Conservation (phyloP, 1,140 invertebrate genomes). For the Trichonephila clavata region DNA sequence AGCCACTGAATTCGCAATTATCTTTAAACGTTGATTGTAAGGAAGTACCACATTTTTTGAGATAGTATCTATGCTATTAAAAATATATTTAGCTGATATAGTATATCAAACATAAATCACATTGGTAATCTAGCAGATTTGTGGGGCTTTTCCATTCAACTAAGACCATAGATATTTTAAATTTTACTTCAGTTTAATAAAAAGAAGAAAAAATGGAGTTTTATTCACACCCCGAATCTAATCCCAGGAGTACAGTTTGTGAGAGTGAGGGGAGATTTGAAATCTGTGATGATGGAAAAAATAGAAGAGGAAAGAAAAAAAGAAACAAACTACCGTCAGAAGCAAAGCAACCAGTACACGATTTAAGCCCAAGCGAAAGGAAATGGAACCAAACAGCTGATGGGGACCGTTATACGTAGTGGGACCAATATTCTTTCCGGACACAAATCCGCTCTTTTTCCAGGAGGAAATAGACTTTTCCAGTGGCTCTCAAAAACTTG, state of each 20-base stretch:
- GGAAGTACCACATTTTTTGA: too few relatives aligned
- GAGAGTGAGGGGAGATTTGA: background rate
- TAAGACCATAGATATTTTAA: background rate
- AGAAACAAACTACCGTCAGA: conserved; percentile 19
- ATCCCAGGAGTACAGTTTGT: conserved; percentile 49
- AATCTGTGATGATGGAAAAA: background rate
- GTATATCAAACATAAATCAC: too few relatives aligned
- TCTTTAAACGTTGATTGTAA: too few relatives aligned
- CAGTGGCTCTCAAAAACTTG: background rate
- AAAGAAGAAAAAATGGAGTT: background rate
- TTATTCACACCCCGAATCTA: background rate
- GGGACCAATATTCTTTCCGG: conserved; percentile 53
- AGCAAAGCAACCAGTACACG: background rate
- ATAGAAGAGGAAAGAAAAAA: background rate
- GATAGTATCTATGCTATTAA: too few relatives aligned
- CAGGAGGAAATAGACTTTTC: conserved; percentile 60
- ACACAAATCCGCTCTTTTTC: conserved; percentile 21
- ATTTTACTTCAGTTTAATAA: background rate
- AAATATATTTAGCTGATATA: too few relatives aligned
- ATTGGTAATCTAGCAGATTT: too few relatives aligned
- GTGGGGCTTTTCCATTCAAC: background rate
- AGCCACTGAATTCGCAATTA: too few relatives aligned
- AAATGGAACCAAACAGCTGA: conserved; percentile 59
- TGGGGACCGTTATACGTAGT: conserved; percentile 25
- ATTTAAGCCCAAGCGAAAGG: conserved; percentile 46